Conservation (phyloP, 1,140 invertebrate species). For the Listronotus oregonensis region DNA sequence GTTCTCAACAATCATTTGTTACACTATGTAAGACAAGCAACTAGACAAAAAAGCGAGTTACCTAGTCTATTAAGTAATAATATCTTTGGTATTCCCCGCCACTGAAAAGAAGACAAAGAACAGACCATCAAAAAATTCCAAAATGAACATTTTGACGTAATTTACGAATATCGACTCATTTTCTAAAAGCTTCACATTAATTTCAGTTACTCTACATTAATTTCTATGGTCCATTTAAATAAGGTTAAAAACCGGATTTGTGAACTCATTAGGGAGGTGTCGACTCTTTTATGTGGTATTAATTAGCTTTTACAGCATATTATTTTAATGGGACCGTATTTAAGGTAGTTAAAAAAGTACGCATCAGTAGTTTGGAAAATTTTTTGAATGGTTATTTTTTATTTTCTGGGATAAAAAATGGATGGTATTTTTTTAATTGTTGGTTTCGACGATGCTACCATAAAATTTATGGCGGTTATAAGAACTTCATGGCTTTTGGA, state of each 20-base stretch:
- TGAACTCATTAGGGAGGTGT: slow-evolving; percentile 43
- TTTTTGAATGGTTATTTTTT: slow-evolving; percentile 1
- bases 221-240: slow-evolving; percentile 42
- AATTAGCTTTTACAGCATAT: slow-evolving; percentile 38
- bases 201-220: slow-evolving; percentile 32
- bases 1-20: too few relatives aligned
- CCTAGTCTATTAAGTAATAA: too few relatives aligned
- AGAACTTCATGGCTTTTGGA: too few relatives aligned
- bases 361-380: neutral
- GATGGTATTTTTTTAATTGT: neutral
- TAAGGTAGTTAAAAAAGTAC: slow-evolving; percentile 11
- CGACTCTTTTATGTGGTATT: slow-evolving; percentile 40
- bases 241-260: slow-evolving; percentile 42
- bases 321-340: slow-evolving; percentile 24
- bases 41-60: too few relatives aligned
- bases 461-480: too few relatives aligned
- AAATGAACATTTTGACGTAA: slow-evolving; percentile 9
- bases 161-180: slow-evolving; percentile 16
- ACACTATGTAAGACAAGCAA: too few relatives aligned
- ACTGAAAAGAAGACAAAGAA: too few relatives aligned
- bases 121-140: neutral
- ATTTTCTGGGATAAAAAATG: neutral
- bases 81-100: too few relatives aligned
- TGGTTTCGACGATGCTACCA: neutral
- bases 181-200: slow-evolving; percentile 17